Base-by-base conservation (phyloP, 1,140 invertebrate species). In the Hydropsyche tenuis region DNA sequence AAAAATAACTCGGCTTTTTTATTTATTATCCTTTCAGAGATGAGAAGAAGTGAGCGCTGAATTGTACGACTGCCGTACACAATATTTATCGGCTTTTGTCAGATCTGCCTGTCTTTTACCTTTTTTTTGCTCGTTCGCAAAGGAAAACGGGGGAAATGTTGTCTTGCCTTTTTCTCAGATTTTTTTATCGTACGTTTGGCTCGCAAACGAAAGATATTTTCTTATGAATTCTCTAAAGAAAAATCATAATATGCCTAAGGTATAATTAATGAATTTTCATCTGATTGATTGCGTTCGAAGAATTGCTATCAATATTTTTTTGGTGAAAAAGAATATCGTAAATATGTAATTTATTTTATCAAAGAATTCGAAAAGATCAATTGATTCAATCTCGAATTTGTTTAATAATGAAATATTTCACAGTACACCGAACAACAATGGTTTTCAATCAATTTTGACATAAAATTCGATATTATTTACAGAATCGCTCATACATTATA, bases 21-120 rank as follows among this genome's bases (percentile, higher is more conserved):
- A 25, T 60, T 23, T 60, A 60, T 60, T 60, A 25, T 60, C 22
- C 20, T 27, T 14, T 25, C 18, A 23, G 5, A 25, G 23, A 25
- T 23, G 56, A 60, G 25, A 60, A 27, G 56, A 60, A 60, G 56
- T 27, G 22, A 22, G 7, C 20, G 22, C 7, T 25, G 56, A 25
- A 60, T 60, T 27, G 56, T 60, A 60, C 22, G 51, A 12, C 56
- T 60, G 18, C 23, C 56, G 23, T 60, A 60, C 56, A 60, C 56
- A 60, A 60, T 60, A 60, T 60, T 60, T 60, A 60, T 60, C 56
- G 56, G 56, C 56, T 60, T 60, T 60, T 60, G 56, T 60, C 56
- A 60, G 56, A 60, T 60, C 56, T 60, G 56, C 3, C 56, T 60
- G 22, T 23, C 56, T 23, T 60, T 23, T 60, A 4, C 23, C 20